A percentile compares a stretch with the other conserved stretches of the same genome.
Evolutionary conservation across 2,797 vertebrate species (phyloP).

Genomic region (Hyperoplus immaculatus): DNA sequence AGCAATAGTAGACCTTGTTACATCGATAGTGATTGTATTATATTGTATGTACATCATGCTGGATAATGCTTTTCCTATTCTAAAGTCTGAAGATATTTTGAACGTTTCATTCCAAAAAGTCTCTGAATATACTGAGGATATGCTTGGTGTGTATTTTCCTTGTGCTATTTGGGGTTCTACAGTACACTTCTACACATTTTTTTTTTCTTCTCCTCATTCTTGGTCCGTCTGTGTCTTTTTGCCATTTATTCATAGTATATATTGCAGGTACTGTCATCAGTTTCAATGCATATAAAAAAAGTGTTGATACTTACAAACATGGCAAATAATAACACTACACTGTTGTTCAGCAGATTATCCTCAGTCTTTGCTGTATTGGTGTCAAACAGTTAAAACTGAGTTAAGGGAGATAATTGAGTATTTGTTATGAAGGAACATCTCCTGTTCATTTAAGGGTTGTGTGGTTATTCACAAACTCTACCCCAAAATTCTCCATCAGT

Average conservation of each 20-base stretch:
- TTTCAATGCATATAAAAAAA: conserved; percentile 18
- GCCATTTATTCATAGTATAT: neutral
- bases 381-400: conserved; percentile 1
- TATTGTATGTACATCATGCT: neutral
- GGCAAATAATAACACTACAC: neutral
- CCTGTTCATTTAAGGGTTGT: neutral
- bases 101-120: conserved; percentile 7
- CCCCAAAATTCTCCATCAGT: conserved; percentile 3
- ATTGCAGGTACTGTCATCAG: neutral
- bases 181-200: neutral
- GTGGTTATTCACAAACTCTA: neutral
- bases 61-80: conserved; percentile 3
- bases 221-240: conserved; percentile 9
- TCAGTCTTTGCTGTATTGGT: neutral
- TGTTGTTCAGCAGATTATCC: conserved; percentile 3
- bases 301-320: neutral
- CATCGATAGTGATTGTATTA: neutral
- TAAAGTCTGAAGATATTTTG: neutral
- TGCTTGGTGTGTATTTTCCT: conserved; percentile 9
- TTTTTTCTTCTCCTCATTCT: neutral
- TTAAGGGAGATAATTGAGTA: neutral
- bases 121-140: conserved; percentile 4
- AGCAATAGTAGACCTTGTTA: neutral
- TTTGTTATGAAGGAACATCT: neutral
- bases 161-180: conserved; percentile 7